Percentiles rank a stretch among this genome's conserved stretches.
These are phyloP conservation scores for Cyclophora punctaria DNA, from an alignment of 2,888 invertebrate genomes.

Conservation along the genomic window DNA sequence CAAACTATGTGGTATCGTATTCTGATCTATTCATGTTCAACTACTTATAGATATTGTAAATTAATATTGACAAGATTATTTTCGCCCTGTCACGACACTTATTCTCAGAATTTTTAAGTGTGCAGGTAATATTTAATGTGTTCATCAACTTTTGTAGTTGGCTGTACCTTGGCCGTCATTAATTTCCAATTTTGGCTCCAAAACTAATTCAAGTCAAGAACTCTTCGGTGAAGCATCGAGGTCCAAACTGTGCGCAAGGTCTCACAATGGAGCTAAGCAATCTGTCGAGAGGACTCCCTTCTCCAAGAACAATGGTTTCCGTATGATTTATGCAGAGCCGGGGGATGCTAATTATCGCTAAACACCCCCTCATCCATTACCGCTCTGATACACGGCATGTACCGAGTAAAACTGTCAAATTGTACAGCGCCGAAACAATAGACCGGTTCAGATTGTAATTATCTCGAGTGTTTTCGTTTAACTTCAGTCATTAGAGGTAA, in stretches of 20 bases:
- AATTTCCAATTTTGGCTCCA: not conserved
- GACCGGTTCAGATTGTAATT: not conserved
- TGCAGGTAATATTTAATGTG: too few relatives aligned
- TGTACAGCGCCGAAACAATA: constrained; percentile 16
- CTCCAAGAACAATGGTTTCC: constrained; percentile 26
- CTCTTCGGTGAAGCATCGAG: too few relatives aligned
- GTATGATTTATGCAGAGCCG: constrained; percentile 37
- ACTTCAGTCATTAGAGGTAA: too few relatives aligned
- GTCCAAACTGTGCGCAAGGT: not conserved
- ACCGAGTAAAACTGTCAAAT: constrained; percentile 38
- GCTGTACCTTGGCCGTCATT: too few relatives aligned
- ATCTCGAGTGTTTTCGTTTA: too few relatives aligned
- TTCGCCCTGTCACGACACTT: too few relatives aligned
- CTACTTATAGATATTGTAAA: too few relatives aligned
- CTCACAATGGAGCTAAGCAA: not conserved
- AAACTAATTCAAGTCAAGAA: not conserved
- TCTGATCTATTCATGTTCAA: too few relatives aligned
- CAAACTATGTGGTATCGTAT: too few relatives aligned
- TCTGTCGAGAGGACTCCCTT: constrained; percentile 2
- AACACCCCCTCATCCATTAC: constrained; percentile 45
- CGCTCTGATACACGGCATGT: constrained; percentile 20
- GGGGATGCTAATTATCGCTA: constrained; percentile 40
- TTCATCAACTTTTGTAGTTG: too few relatives aligned
- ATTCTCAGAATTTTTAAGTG: too few relatives aligned
- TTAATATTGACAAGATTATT: too few relatives aligned